Evolutionary conservation across 2,888 invertebrate species (phyloP), one percentile per base, ranked within the genome.

Genomic region (Neria commutata): DNA sequence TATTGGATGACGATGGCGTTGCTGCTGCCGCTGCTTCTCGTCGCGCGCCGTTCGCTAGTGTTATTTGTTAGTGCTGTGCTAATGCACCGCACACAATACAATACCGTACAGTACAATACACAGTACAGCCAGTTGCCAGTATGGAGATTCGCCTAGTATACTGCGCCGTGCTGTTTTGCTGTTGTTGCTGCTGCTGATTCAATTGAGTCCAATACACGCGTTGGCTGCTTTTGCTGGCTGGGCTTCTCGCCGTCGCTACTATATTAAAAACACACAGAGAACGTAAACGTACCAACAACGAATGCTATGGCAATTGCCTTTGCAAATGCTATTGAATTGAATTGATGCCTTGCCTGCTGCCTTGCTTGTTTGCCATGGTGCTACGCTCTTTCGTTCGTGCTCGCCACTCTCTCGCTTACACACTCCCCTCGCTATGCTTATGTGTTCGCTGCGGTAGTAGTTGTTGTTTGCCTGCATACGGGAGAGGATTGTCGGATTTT

Each of bases 241-340:
- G 67, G 48, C 47, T 57, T 52, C 17, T 53, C 56, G 63, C 60
- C 62, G 67, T 64, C 60, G 69, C 65, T 65, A 61, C 65, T 68
- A 68, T 69, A 76, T 77, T 76, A 75, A 74, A 77, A 76, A 77
- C 76, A 77, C 75, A 77, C 75, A 77, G 63, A 63, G 75, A n/a
- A n/a, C n/a, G n/a, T n/a, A n/a, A n/a, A n/a, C 70, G 74, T 75
- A 77, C 77, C 77, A 77, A 77, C 77, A 77, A 77, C 77, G 75
- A 75, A 77, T 77, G 77, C 67, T 69, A 67, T 66, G 66, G 67
- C 68, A 67, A 69, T 67, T 69, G 67, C 66, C 69, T 69, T 66
- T 69, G 67, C 74, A 76, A 73, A 76, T 74, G 75, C 76, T 76
- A 76, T 76, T 76, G 75, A 77, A 77, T 77, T 77, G 75, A 76